phyloP scores from a whole-genome alignment of 2,888 invertebrate species.

The Melanotus villosus region DNA sequence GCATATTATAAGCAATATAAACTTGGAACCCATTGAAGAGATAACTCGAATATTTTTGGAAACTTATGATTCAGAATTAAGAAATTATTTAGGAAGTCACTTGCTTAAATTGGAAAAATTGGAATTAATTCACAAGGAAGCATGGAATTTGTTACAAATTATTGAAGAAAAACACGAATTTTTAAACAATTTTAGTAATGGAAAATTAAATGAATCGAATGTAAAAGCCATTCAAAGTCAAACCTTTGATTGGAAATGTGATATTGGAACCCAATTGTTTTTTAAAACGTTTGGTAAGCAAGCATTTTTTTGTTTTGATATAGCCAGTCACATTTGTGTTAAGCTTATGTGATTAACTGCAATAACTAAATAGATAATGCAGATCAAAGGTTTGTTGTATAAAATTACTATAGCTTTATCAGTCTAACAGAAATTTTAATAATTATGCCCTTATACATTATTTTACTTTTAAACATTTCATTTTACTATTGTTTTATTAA shows the following conservation, averaged over 20 bases:
- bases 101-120: constrained; percentile 71
- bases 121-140: constrained; percentile 60
- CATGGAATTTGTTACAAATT: constrained; percentile 67
- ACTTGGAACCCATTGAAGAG: constrained; percentile 73
- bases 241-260: constrained; percentile 71
- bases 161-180: constrained; percentile 54
- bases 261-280: constrained; percentile 73
- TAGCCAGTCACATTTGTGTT: no score
- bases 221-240: constrained; percentile 68
- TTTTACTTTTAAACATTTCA: no score
- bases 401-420: no score
- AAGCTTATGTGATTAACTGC: no score
- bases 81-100: constrained; percentile 78
- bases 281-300: constrained; percentile 74
- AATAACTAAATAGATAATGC: no score
- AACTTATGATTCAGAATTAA: constrained; percentile 72
- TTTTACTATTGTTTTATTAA: no score
- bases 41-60: constrained; percentile 73
- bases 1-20: constrained; percentile 76
- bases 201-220: constrained; percentile 68
- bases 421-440: no score
- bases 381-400: no score
- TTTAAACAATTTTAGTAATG: constrained; percentile 13
- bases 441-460: no score
- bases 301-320: no score